Conservation (phyloP, 2,888 invertebrate genomes). For the Cheilosia soror region DNA sequence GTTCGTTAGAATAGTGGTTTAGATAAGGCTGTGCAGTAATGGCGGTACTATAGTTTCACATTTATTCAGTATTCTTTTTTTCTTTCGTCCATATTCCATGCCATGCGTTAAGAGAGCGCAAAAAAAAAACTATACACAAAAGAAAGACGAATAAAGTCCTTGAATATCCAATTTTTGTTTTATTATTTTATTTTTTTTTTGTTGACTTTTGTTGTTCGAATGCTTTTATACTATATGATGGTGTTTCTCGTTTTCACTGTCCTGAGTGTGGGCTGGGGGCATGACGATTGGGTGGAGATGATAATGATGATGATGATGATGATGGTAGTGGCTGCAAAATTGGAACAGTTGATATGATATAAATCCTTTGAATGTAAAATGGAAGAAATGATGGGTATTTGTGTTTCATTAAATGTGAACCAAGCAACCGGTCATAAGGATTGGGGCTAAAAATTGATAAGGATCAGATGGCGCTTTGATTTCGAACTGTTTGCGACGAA, state of each 20-base stretch:
- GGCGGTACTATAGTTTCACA: conserved; percentile 9
- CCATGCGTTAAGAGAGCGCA: conserved; percentile 7
- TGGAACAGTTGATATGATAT: conserved; percentile 74
- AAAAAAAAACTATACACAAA: conserved; percentile 37
- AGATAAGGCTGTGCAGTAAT: conserved; percentile 14
- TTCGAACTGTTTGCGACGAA: conserved; percentile 69
- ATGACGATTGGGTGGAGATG: conserved; percentile 5
- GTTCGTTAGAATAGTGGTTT: conserved; percentile 45
- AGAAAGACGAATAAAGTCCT: conserved; percentile 43
- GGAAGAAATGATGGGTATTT: conserved; percentile 62
- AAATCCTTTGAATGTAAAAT: conserved; percentile 70
- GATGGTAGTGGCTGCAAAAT: conserved; percentile 56
- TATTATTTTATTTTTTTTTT: conserved; percentile 8
- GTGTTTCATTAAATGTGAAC: conserved; percentile 67
- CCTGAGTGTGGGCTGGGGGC: conserved; percentile 14
- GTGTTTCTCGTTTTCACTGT: conserved; percentile 17
- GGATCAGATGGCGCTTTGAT: conserved; percentile 72
- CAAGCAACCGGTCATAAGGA: conserved; percentile 51
- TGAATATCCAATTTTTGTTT: conserved; percentile 49
- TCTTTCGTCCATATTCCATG: conserved; percentile 29
- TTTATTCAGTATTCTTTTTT: conserved; percentile 30
- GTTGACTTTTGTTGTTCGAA: conserved; percentile 35
- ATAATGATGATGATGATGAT: conserved; percentile 63
- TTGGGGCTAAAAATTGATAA: conserved; percentile 74
- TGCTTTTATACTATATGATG: neutral